Conservation (phyloP, 2,888 invertebrate genomes). For the Eueremaeus valkanovi region DNA sequence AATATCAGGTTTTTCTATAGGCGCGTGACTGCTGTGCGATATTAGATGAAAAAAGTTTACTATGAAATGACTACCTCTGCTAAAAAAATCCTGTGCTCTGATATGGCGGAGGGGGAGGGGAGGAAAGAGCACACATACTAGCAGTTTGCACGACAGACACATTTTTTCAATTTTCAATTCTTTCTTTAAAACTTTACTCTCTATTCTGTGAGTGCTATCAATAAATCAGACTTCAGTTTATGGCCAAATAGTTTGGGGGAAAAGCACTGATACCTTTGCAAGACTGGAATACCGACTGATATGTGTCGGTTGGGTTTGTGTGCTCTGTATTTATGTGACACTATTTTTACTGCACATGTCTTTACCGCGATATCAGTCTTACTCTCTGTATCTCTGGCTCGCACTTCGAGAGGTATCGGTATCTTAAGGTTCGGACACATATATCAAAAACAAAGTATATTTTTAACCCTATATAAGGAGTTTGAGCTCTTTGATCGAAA, state of each 20-base stretch:
- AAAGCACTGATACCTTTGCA: background rate
- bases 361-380: too few species aligned
- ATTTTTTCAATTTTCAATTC: background rate
- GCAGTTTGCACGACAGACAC: constrained; percentile 1
- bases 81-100: background rate
- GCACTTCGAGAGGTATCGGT: constrained; percentile 23
- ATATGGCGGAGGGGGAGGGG: background rate
- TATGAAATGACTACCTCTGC: background rate
- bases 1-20: background rate
- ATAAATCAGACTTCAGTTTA: constrained; percentile 19
- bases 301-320: background rate
- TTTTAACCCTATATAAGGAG: constrained; percentile 14
- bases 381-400: too few species aligned
- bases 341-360: constrained; percentile 26
- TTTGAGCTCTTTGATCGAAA: background rate
- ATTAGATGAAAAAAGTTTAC: background rate
- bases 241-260: constrained; percentile 23
- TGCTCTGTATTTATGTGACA: background rate
- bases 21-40: constrained; percentile 23
- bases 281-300: background rate
- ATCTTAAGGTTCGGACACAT: constrained; percentile 7
- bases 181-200: background rate
- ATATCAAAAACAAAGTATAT: background rate
- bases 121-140: background rate
- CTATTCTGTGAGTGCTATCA: background rate